Conservation (phyloP, 2,797 vertebrate species). For the Syngnathus rostellatus region DNA sequence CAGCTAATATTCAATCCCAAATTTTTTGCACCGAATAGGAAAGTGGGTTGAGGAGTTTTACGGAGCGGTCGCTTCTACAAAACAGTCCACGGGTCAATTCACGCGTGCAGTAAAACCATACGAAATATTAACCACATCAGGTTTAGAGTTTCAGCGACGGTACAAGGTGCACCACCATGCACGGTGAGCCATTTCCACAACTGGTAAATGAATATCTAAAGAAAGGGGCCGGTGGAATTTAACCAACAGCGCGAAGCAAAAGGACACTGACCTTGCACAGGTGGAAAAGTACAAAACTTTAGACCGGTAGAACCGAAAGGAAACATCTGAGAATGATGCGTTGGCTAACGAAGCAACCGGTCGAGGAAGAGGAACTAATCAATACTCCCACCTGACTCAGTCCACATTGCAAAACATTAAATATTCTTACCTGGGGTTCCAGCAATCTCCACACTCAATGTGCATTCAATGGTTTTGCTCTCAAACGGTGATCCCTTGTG, state of each 20-base stretch:
- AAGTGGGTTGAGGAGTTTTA: conserved; percentile 44
- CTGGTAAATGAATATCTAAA: conserved; percentile 56
- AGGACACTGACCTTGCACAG: conserved; percentile 46
- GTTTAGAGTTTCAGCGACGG: conserved; percentile 21
- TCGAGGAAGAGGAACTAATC: neutral
- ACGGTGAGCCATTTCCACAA: conserved; percentile 31
- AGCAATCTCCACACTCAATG: conserved; percentile 99
- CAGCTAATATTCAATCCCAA: conserved; percentile 56
- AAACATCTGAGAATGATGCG: neutral
- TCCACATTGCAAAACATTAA: conserved; percentile 13
- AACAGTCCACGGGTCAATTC: conserved; percentile 43
- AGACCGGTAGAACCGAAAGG: neutral
- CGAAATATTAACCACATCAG: conserved; percentile 54
- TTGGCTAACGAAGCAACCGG: neutral
- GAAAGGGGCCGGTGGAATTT: conserved; percentile 27
- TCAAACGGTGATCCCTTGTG: conserved; percentile 99
- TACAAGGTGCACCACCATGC: conserved; percentile 20
- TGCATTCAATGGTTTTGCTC: conserved; percentile 99
- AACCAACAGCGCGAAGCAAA: conserved; percentile 28
- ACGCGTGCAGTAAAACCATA: conserved; percentile 45
- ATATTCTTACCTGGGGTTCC: conserved; percentile 94
- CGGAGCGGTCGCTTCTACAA: neutral
- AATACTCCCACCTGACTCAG: conserved; percentile 35
- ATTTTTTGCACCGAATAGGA: conserved; percentile 32
- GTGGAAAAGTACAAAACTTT: neutral